Evolutionary conservation across 1,140 invertebrate genomes (phyloP).

Genomic region (Meloidogyne chitwoodi): DNA sequence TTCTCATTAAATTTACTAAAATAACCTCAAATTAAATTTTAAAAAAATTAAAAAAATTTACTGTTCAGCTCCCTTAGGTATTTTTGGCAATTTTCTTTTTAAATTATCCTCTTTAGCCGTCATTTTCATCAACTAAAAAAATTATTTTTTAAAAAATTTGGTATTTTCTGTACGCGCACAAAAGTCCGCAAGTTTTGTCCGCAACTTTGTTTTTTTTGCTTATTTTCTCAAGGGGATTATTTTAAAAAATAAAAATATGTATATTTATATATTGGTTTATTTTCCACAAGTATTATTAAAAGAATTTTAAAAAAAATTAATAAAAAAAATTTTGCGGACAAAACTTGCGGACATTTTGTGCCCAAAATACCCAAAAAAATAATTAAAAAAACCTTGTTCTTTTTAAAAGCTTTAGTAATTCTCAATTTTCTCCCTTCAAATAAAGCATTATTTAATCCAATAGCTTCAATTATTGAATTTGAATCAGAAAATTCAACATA

Average conservation of each 20-base stretch:
- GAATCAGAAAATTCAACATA: not conserved
- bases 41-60: not conserved
- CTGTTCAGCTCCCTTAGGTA: not conserved
- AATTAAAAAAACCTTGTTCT: constrained; percentile 17
- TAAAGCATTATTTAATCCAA: not conserved
- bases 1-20: not conserved
- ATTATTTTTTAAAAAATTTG: not conserved
- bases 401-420: constrained; percentile 7
- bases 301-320: too few species aligned
- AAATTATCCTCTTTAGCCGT: not conserved
- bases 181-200: too few species aligned
- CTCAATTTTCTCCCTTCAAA: constrained; percentile 2
- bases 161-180: too few species aligned
- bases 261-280: too few species aligned
- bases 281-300: too few species aligned
- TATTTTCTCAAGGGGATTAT: too few species aligned
- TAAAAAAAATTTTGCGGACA: too few species aligned
- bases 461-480: not conserved
- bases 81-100: not conserved
- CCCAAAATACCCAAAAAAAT: too few species aligned
- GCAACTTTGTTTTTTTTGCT: too few species aligned
- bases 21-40: not conserved
- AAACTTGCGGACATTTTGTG: too few species aligned
- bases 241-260: too few species aligned
- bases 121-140: not conserved